Evolutionary conservation across 2,113 vertebrate species (phyloP), one percentile per base, ranked within the genome.

Genomic region (Sylvicapra grimmia): DNA sequence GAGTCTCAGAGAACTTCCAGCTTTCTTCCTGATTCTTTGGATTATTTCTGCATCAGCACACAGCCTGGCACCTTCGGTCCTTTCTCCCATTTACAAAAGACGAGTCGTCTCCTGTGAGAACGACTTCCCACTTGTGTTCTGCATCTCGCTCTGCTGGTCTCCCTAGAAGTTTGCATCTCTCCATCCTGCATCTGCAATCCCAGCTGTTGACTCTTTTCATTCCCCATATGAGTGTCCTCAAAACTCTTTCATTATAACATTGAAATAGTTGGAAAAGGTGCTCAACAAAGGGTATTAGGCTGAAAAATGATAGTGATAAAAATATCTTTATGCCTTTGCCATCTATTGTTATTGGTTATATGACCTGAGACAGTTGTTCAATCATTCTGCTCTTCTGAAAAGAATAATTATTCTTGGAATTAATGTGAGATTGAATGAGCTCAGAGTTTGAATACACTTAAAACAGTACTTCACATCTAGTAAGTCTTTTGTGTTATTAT

Each of bases 51-150:
- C 8, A 5, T 44, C 29, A 3, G 44, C 29, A 14, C 6, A 33
- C 13, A 19, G 1, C 12, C 23, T 7, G 25, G 14, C 5, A 1
- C 16, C 25, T 19, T 23, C 2, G 15, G 61, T 14, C 36, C 49
- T 9, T 44, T 36, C 65, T 56, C n/a, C 13, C 10, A 8, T 27
- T 5, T 21, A 6, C 7, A 29, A 23, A 10, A 16, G 40, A 23
- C 5, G 29, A 1, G 10, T 8, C 12, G 25, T 27, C 44, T 40
- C 56, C 75, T 8, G 33, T 29, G 31, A 82, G 75, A 63, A 1
- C 2, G 5, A 0, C 31, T 36, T 36, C 49, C 5, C 14, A 2
- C 47, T 18, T 16, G 1, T 5, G 36, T 5, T 53, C 90, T 16
- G 3, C 8, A 1, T 18, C 40, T 58, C 15, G 4, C 31, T 83